Evolutionary conservation across 2,888 invertebrate species (phyloP), one percentile per base, ranked within the genome.

Genomic region (Trachelus troglodyta): DNA sequence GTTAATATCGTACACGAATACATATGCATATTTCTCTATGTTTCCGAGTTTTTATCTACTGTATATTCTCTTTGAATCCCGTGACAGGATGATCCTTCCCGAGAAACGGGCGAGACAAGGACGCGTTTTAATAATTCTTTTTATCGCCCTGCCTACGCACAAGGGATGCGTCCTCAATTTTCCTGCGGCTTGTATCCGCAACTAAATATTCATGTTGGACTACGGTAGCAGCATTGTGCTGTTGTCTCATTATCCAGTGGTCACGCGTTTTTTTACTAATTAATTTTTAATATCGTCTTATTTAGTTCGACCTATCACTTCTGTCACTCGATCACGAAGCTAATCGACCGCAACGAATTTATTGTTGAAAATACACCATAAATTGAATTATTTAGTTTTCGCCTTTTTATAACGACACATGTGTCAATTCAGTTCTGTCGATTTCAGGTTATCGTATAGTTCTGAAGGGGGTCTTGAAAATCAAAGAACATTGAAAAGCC

Each of bases 111-210:
- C 11, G n/a, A 12, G 68, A 80, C 77, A 77, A 79, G 82, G 83
- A 83, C 81, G 74, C 77, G 83, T 81, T 86, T 88, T 85, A 87
- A 88, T 88, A 86, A 89, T 89, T 89, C 86, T 87, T 88, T 88
- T 86, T 88, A 87, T 83, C 83, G 78, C 81, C 40, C 0, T 40
- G 15, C 15, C 1, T 6, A 40, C 15, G 4, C 15, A 6, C 4
- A 6, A 40, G 40, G 40, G 40, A 40, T 15, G 40, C 4, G 15
- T 40, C 40, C 40, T 40, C 6, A 4, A 40, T 40, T 15, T 40
- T 40, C 15, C 40, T 4, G 6, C 15, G 68, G 78, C 68, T 68
- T 69, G 80, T 69, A 31, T 40, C 34, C 81, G 79, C 15, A 40
- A 78, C 83, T 85, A 85, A 85, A 83, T 85, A 85, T 86, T 85